Base-by-base conservation (phyloP, 2,113 vertebrate genomes). In the Paraplagusia blochii region DNA sequence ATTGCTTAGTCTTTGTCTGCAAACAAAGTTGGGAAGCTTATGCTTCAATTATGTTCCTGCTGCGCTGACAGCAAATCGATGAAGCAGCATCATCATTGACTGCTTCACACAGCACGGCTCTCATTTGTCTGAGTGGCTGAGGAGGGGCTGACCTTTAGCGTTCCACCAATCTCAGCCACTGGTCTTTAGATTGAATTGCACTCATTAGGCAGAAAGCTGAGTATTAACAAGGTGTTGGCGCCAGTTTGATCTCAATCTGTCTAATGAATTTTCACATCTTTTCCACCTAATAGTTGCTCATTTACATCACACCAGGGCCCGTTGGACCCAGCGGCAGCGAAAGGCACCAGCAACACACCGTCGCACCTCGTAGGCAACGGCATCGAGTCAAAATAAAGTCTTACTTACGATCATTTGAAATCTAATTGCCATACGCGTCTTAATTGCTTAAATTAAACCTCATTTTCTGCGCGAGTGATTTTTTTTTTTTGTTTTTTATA, bases 211-310 rank as follows among this genome's bases (percentile, higher is more conserved):
- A 16, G 5, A 12, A 11, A 2, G 53, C 18, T 38, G 47, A n/a
- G 51, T 33, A 15, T 39, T 58, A 68, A 22, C 29, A 40, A 61
- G 1, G 42, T 44, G 46, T 36, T 48, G 64, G n/a, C 40, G 44
- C 58, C 19, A 40, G 43, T 19, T 57, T 63, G 43, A 63, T 70
- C 50, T 35, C 29, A 63, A 44, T 60, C 50, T 39, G 54, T 14
- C 11, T 44, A 29, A 50, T 59, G 38, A 59, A 34, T 72, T 47
- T 61, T 53, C 48, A 54, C 18, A 53, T 56, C 15, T 2, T n/a
- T 11, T 58, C 17, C n/a, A 6, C 10, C 16, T 18, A 63, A 56
- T 56, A 19, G 8, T 53, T 33, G 44, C 19, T 43, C 47, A 38
- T 54, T 60, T 33, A 44, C 19, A 34, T 13, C 48, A n/a, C 29